These are phyloP conservation scores for Sinocyclocheilus maitianheensis DNA, from an alignment of 2,113 vertebrate genomes.

Conservation along the genomic window DNA sequence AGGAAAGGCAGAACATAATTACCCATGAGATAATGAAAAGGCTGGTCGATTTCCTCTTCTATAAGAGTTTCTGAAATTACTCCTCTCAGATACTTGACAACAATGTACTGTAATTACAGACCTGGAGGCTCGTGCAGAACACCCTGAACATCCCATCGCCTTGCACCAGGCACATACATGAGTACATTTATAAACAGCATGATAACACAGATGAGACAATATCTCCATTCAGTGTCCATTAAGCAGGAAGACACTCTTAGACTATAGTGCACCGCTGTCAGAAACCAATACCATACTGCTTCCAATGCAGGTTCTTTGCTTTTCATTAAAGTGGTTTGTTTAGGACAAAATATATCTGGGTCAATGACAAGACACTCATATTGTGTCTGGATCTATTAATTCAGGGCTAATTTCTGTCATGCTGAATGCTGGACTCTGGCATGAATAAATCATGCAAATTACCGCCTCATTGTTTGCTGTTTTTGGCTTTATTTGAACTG, in stretches of 20 bases:
- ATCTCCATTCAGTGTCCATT: conserved; percentile 25
- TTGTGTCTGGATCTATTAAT: conserved; percentile 20
- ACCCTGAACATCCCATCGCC: conserved; percentile 1
- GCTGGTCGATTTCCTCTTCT: conserved; percentile 54
- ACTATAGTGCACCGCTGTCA: not conserved
- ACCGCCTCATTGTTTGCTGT: not conserved
- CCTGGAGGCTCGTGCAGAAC: conserved; percentile 37
- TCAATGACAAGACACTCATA: not conserved
- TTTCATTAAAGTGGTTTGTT: not conserved
- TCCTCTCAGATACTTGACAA: conserved; percentile 50
- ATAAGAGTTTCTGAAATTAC: conserved; percentile 48
- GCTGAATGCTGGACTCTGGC: conserved; percentile 2
- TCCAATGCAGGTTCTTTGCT: not conserved
- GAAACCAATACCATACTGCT: not conserved
- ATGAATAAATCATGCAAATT: conserved; percentile 34
- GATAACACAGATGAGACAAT: not conserved
- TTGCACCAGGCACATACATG: conserved; percentile 28
- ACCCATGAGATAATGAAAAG: conserved; percentile 55
- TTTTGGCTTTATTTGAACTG: conserved; percentile 4
- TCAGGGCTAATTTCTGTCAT: not conserved
- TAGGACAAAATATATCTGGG: conserved; percentile 12
- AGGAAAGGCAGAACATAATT: conserved; percentile 58
- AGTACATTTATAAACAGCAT: conserved; percentile 45
- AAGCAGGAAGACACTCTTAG: not conserved
- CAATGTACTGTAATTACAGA: conserved; percentile 49